Base-by-base conservation (phyloP, 2,113 vertebrate genomes). In the Columba livia region DNA sequence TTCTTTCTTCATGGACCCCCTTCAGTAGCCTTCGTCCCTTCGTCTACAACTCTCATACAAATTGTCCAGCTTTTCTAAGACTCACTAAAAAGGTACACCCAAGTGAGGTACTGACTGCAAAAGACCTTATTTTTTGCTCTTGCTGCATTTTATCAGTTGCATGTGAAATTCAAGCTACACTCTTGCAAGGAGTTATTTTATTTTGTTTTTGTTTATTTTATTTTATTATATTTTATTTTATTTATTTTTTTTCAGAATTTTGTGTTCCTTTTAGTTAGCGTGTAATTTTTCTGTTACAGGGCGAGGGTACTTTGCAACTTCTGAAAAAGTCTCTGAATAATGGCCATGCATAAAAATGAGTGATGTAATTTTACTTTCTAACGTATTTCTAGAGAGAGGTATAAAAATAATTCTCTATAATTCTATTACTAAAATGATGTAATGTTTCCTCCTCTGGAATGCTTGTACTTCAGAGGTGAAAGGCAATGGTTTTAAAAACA, bases 1-100 rank as follows among this genome's bases (percentile, higher is more conserved):
- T 96, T 92, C 85, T 92, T 96, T 94, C 67, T 58, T 93, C 40
- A 26, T 36, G 38, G n/a, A 88, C 53, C 51, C 48, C 44, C 61
- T 90, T 72, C 60, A 62, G 23, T 64, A 81, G 85, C 75, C 88
- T 96, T 90, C 75, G n/a, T 54, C 56, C 42, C 56, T 47, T 74
- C 60, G 20, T 86, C 80, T 90, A 11, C 20, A 78, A 15, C 11
- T 58, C 24, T 77, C 31, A 50, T 29, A 36, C 9, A 74, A 58
- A 78, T 51, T 36, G 13, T 47, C 50, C 79, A n/a, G 6, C 29
- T 23, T 72, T 90, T 73, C 40, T 71, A 56, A 67, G 34, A 31
- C 7, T 71, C 23, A 71, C 25, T 70, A 6, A 58, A 73, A 85
- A 75, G 69, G 21, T 47, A 36, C 6, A 74, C 5, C 2, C 7